Evolutionary conservation across 2,888 invertebrate genomes (phyloP), one percentile per base, ranked within the genome.

Genomic region (Callosobruchus maculatus): DNA sequence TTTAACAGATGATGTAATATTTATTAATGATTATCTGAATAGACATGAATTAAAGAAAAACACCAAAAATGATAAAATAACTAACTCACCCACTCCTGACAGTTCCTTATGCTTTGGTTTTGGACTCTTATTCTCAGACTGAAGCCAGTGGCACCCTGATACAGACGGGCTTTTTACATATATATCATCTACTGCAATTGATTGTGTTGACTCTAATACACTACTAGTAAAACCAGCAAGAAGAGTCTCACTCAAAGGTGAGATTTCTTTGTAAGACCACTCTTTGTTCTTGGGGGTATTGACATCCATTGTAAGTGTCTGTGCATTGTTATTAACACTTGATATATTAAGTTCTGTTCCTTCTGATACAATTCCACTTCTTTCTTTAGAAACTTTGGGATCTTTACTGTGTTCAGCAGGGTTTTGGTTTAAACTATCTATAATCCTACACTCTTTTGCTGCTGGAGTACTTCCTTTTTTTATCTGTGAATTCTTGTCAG

Each of bases 71-170:
- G 21, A 70, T 20, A 71, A 18, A 20, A 67, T 21, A 21, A 70
- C 26, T 70, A 21, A 73, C 75, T 73, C 70, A 77, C 75, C 77
- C 0, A 77, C 68, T 49, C 77, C 76, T 30, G 74, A 74, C 22
- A 72, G n/a, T 13, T 74, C 71, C 30, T 72, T 73, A 22, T 68
- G 49, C 18, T 49, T 13, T 7, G 18, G 13, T 49, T 49, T 49
- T 49, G 18, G 9, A 18, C 9, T 49, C 3, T n/a, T 30, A 2
- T 30, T 21, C 1, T 7, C 20, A 31, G 21, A 21, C 26, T 66
- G 26, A 18, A 74, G 71, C 68, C 67, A 69, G 13, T 31, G 49
- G 7, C 74, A 20, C 3, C 74, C 75, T 20, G 75, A 75, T 3
- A 74, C 49, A 49, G 18, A 3, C 13, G 49, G 49, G 13, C 49